phyloP scores from a whole-genome alignment of 2,797 vertebrate genomes.

The Leptodactylus fallax region DNA sequence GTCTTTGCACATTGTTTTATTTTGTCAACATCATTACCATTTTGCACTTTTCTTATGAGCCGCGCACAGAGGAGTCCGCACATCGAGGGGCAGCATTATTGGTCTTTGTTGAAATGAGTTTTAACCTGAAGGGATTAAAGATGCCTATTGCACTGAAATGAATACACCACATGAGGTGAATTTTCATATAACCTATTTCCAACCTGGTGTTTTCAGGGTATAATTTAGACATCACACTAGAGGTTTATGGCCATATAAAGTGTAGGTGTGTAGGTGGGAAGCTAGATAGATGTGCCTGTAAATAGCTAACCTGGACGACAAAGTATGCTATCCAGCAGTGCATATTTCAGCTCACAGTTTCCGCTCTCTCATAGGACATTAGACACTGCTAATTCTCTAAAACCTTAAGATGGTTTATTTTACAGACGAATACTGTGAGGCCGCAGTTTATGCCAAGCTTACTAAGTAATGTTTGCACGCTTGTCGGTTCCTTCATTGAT shows the following conservation, averaged over 20 bases:
- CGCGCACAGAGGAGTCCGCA: conserved; percentile 55
- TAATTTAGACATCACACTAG: conserved; percentile 73
- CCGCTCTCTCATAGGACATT: conserved; percentile 75
- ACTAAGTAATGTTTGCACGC: conserved; percentile 22
- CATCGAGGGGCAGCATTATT: conserved; percentile 72
- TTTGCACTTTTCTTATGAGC: conserved; percentile 42
- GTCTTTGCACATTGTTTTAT: conserved; percentile 35
- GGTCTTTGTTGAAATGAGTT: conserved; percentile 75
- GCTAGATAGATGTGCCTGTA: conserved; percentile 69
- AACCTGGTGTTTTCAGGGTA: conserved; percentile 72
- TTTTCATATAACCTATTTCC: conserved; percentile 71
- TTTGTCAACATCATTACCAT: conserved; percentile 55
- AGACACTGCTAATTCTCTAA: conserved; percentile 76
- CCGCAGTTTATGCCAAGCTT: conserved; percentile 10
- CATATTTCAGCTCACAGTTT: conserved; percentile 78
- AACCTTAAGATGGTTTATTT: conserved; percentile 76
- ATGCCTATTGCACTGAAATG: conserved; percentile 71
- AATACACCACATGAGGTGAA: conserved; percentile 72
- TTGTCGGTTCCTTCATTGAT: conserved; percentile 34
- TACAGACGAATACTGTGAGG: conserved; percentile 72
- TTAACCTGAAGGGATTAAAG: conserved; percentile 69
- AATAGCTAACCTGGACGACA: conserved; percentile 72
- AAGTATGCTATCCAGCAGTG: conserved; percentile 69
- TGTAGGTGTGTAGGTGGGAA: conserved; percentile 74
- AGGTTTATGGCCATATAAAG: conserved; percentile 73